These are phyloP conservation scores for Neosalanx taihuensis DNA, from an alignment of 2,797 vertebrate genomes.

Conservation along the genomic window DNA sequence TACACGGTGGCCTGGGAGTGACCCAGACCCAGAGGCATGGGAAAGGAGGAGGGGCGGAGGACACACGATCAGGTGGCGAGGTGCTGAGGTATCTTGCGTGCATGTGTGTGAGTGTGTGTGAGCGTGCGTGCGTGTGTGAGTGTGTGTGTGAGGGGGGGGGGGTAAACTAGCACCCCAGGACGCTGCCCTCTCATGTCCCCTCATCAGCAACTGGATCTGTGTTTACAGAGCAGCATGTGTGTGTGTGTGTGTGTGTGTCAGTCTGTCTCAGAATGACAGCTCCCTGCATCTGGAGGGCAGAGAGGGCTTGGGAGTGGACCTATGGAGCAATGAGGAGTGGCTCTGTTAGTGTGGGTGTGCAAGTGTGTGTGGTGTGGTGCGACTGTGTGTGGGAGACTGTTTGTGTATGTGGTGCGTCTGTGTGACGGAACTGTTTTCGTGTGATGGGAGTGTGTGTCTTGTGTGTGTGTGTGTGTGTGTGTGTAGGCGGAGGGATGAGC, in stretches of 20 bases:
- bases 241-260: constrained; percentile 9
- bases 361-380: neutral
- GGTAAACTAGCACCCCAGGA: neutral
- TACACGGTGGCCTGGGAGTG: constrained; percentile 58
- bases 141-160: neutral
- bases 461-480: constrained; percentile 5
- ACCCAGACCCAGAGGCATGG: constrained; percentile 57
- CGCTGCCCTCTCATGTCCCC: neutral
- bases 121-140: neutral
- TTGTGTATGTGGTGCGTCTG: too few relatives aligned
- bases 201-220: neutral
- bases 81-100: constrained; percentile 4
- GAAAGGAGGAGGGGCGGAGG: neutral
- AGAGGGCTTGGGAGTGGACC: neutral
- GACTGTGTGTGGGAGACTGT: too few relatives aligned
- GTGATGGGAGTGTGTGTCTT: constrained; percentile 2
- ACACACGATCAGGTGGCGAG: constrained; percentile 54
- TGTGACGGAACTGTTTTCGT: too few relatives aligned
- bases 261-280: neutral
- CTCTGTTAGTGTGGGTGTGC: constrained; percentile 7
- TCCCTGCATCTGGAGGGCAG: neutral
- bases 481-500: constrained; percentile 7
- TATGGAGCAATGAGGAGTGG: constrained; percentile 3
- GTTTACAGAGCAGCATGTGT: neutral
- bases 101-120: neutral